Evolutionary conservation across 2,888 invertebrate species (phyloP), one percentile per base, ranked within the genome.

Genomic region (Lycia hirtaria): DNA sequence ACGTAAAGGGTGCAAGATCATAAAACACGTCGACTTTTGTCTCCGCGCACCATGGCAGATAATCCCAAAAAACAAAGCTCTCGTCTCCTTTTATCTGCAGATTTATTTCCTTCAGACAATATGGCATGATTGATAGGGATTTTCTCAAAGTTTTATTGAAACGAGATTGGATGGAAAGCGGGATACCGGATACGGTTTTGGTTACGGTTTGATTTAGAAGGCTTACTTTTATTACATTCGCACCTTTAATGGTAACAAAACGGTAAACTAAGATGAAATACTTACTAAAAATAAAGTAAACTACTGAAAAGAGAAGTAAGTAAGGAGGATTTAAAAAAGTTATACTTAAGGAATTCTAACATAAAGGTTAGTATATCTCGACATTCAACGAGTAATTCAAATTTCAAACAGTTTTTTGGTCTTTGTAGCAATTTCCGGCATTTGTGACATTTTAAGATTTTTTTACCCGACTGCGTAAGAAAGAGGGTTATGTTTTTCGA

Each of bases 41-140:
- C 40, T 41, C 54, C 43, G 26, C 28, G 49, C 33, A 35, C 32
- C 45, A 38, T 28, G 45, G 49, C 32, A 37, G 44, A 61, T 71
- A 53, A 72, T 68, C 66, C 65, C 37, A 20, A 40, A 71, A n/a
- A 68, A 72, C 73, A 73, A 68, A 66, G 54, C 61, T 35, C 24
- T 33, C 22, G 28, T 35, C 47, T 50, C 47, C 54, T 72, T 71
- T 68, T 62, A 65, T 69, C 68, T 51, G 10, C 55, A 47, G 64
- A 66, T 72, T 65, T 67, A 65, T 63, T 45, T 57, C 50, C 56
- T 32, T 53, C 26, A 51, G 57, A 67, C 68, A 68, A 66, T 60
- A 52, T 52, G 38, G 30, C 38, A 58, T 67, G 69, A 72, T 69
- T 64, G 63, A 72, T 71, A 60, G 60, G 56, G 49, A 62, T 67